A percentile compares a stretch with the other conserved stretches of the same genome.
Evolutionary conservation across 2,113 vertebrate species (phyloP).

Genomic region (Bungarus multicinctus): DNA sequence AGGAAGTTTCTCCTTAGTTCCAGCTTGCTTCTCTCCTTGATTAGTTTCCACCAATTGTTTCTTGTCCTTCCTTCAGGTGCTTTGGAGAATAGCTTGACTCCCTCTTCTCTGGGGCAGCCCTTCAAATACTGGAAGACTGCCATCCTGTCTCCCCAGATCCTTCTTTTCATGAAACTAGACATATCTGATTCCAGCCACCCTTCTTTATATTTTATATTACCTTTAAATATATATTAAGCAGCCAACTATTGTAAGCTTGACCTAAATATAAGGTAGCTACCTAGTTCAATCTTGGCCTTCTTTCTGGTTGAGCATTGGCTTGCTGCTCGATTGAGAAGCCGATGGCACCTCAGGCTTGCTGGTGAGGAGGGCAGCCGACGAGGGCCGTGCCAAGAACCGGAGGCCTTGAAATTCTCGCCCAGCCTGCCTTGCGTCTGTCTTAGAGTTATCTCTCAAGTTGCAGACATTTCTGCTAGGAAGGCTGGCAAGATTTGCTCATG

Average conservation of each 20-base stretch:
- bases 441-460: slow-evolving; percentile 51
- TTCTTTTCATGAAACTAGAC: too few species aligned
- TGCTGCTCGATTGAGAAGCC: background rate
- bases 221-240: too few species aligned
- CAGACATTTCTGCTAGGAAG: slow-evolving; percentile 52
- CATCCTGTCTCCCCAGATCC: too few species aligned
- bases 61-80: too few species aligned
- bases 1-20: too few species aligned
- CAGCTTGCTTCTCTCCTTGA: too few species aligned
- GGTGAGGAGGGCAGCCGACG: slow-evolving; percentile 4
- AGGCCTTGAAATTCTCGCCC: slow-evolving; percentile 27
- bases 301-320: background rate
- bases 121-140: too few species aligned
- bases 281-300: background rate
- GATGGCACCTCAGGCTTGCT: slow-evolving; percentile 25
- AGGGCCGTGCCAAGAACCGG: slow-evolving; percentile 23
- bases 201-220: background rate
- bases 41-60: too few species aligned
- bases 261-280: background rate
- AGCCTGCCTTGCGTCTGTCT: slow-evolving; percentile 51
- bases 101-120: too few species aligned
- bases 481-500: slow-evolving; percentile 57
- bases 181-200: background rate
- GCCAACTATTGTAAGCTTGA: background rate
- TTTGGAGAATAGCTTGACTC: too few species aligned